A percentile compares a stretch with the other conserved stretches of the same genome.
These are phyloP conservation scores for Buteo buteo DNA, from an alignment of 2,113 vertebrate species.

Conservation along the genomic window DNA sequence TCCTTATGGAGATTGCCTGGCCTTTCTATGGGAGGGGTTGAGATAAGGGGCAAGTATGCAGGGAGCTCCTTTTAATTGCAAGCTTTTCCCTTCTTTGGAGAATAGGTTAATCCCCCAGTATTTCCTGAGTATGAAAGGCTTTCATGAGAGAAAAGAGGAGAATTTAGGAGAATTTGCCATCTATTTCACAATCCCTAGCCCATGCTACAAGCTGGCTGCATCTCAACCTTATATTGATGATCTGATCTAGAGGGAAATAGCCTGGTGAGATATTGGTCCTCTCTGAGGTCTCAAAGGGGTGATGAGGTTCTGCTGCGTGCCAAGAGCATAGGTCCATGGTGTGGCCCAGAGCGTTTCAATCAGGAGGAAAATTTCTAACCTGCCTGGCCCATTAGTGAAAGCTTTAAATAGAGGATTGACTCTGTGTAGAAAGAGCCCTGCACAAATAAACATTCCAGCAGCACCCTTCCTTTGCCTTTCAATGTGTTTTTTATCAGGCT, in stretches of 20 bases:
- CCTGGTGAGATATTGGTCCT: not conserved
- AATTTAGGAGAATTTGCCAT: not conserved
- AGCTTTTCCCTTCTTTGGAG: conserved; percentile 5
- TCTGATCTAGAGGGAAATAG: not conserved
- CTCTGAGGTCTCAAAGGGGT: not conserved
- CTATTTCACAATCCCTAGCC: not conserved
- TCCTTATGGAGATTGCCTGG: not conserved
- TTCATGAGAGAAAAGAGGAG: not conserved
- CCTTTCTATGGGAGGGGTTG: not conserved
- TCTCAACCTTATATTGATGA: not conserved
- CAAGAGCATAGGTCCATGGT: not conserved
- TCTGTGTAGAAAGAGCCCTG: not conserved
- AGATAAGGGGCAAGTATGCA: not conserved
- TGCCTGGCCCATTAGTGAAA: not conserved
- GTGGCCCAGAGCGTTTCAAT: not conserved
- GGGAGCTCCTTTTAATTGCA: not conserved
- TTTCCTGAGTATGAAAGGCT: not conserved
- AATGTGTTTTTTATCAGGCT: conserved; percentile 38
- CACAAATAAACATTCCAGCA: conserved; percentile 20
- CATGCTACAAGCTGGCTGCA: not conserved
- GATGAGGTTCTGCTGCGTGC: not conserved
- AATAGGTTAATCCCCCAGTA: conserved; percentile 4
- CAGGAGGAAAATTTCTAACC: not conserved
- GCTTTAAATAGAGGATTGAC: not conserved
- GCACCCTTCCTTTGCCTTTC: not conserved